Conservation (phyloP, 2,797 vertebrate species). For the Pipistrellus pygmaeus region DNA sequence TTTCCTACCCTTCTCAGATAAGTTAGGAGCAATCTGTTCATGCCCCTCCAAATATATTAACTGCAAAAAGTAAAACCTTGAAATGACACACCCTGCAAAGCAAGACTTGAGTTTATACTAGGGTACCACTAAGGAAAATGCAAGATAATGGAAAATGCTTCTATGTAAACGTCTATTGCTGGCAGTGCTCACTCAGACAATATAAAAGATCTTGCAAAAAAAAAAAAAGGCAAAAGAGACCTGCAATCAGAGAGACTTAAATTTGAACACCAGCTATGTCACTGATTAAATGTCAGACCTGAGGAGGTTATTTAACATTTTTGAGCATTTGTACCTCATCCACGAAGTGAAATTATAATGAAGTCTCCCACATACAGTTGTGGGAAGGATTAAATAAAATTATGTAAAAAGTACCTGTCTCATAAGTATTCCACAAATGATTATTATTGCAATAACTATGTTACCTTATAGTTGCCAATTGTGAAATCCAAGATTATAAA, state of each 20-base stretch:
- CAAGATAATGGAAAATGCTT: neutral
- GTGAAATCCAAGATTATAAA: conserved; percentile 2
- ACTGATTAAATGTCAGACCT: neutral
- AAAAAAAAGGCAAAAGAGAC: neutral
- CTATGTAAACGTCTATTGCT: neutral
- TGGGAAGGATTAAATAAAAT: neutral
- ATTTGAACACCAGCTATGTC: neutral
- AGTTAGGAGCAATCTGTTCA: neutral
- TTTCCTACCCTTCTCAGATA: neutral
- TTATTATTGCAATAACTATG: neutral
- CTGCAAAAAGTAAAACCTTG: neutral
- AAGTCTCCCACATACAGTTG: neutral
- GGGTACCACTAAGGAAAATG: neutral
- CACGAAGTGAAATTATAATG: neutral
- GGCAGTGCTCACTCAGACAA: neutral
- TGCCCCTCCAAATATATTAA: neutral
- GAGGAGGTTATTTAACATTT: neutral
- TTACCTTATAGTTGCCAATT: neutral
- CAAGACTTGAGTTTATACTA: neutral
- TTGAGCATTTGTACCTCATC: neutral
- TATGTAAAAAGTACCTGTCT: neutral
- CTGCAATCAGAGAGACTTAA: neutral
- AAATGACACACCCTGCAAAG: neutral
- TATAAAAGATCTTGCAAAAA: neutral
- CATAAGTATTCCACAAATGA: neutral